Evolutionary conservation across 2,113 vertebrate species (phyloP).

Genomic region (Toxotes jaculatrix): DNA sequence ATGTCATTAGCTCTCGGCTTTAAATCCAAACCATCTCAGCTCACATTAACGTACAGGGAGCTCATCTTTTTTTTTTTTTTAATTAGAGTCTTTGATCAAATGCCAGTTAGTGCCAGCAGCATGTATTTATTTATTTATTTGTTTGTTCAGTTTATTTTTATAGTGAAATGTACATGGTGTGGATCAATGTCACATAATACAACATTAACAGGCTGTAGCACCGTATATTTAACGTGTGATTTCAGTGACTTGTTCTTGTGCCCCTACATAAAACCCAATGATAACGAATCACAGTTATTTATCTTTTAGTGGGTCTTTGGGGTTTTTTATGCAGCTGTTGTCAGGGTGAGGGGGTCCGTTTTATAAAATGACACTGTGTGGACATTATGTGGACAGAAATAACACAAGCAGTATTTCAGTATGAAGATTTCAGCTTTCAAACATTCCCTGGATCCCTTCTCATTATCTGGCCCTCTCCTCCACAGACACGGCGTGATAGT

Average conservation of each 20-base stretch:
- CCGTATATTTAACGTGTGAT: neutral
- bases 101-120: neutral
- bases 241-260: neutral
- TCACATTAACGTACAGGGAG: constrained; percentile 16
- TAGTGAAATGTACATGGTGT: neutral
- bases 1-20: constrained; percentile 66
- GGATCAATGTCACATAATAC: neutral
- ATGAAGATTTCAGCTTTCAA: constrained; percentile 24
- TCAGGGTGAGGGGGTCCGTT: too few species aligned
- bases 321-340: too few species aligned
- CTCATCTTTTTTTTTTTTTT: constrained; percentile 4
- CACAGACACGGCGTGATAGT: neutral
- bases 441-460: constrained; percentile 23
- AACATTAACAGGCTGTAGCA: neutral
- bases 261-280: too few species aligned
- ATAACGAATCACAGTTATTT: too few species aligned
- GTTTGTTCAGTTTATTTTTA: neutral
- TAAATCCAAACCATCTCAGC: constrained; percentile 12
- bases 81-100: constrained; percentile 5
- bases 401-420: constrained; percentile 9
- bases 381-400: neutral
- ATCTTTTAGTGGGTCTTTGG: too few species aligned
- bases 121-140: constrained; percentile 10
- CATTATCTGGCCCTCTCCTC: constrained; percentile 27
- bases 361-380: neutral